Evolutionary conservation across 2,888 invertebrate species (phyloP), one percentile per base, ranked within the genome.

Genomic region (Calliopum simillimum): DNA sequence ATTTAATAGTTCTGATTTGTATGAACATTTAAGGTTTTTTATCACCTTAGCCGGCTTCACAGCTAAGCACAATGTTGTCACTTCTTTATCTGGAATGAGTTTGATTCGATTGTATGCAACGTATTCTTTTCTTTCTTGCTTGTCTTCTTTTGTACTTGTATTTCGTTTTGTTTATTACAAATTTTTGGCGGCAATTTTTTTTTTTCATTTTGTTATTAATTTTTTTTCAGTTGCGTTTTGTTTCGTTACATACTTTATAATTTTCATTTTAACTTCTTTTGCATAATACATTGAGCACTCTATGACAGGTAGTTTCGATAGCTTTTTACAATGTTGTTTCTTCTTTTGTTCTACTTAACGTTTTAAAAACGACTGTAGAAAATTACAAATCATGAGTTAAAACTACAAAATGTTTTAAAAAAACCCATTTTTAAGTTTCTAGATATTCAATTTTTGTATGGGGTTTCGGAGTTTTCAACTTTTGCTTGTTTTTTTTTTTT

Each of bases 171-270:
- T 12, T 41, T 16, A n/a, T 41, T n/a, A 8, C 4, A 33, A 58
- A 11, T 61, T 61, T 43, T 61, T 61, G 61, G 61, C 61, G 44
- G 44, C 44, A 43, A 19, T 23, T 33, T 23, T 19, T 33, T 33
- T 33, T 33, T 33, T 33, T 33, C 8, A 33, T 33, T 33, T 58
- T 58, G n/a, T n/a, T n/a, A n/a, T n/a, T n/a, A n/a, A 21, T 11
- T 13, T 1, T 12, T 11, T 12, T 23, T 58, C n/a, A 4, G 23
- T 58, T 25, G 13, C 25, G 58, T n/a, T n/a, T 33, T 58, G 23
- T 25, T 33, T 23, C 3, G 55, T 55, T 12, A 19, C 2, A 55
- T 55, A 8, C 21, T 21, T n/a, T 23, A 58, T 58, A 58, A 19
- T 4, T 56, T 46, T 56, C 55, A 21, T 55, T 13, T 56, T 16